Evolutionary conservation across 2,113 vertebrate genomes (phyloP), one percentile per base, ranked within the genome.

Genomic region (Nothobranchius furzeri): DNA sequence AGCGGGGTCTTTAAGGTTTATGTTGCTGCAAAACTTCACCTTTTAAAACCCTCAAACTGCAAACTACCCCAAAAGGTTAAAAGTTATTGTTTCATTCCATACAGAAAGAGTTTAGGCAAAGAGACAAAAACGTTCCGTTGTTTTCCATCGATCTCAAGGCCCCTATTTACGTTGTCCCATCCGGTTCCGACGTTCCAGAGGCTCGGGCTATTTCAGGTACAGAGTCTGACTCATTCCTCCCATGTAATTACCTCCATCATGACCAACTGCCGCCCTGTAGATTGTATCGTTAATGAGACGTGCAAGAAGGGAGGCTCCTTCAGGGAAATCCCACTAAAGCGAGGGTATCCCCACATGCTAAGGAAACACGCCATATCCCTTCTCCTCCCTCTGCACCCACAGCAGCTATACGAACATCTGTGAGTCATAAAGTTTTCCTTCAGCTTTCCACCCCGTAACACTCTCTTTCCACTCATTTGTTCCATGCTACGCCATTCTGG

Each of bases 221-320:
- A 35, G 40, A 8, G 64, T 14, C 64, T 87, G 87, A 91, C 85
- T 89, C 83, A 90, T 79, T 84, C 68, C 54, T 83, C 48, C 86
- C 81, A 1, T 78, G 20, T 87, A 87, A 87, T 86, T 86, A 83
- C 42, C 5, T 72, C 67, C 57, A 30, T 50, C 63, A 65, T 63
- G 63, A 54, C 47, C 37, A 64, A 47, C n/a, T 24, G 49, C 54
- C 9, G 49, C 73, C 72, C 80, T 12, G 10, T 35, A 51, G 70
- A 71, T 60, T 70, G 67, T 56, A 68, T 58, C 68, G 52, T 83
- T 64, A 79, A 72, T 68, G 70, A 69, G 62, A 75, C 47, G 57
- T 83, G 73, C 54, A 68, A 69, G 1, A 48, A 77, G 56, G 77
- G 84, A 60, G 68, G 78, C 49, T 20, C 55, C 62, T 72, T 72